Evolutionary conservation across 2,113 vertebrate genomes (phyloP).

Genomic region (Climacteris rufus): DNA sequence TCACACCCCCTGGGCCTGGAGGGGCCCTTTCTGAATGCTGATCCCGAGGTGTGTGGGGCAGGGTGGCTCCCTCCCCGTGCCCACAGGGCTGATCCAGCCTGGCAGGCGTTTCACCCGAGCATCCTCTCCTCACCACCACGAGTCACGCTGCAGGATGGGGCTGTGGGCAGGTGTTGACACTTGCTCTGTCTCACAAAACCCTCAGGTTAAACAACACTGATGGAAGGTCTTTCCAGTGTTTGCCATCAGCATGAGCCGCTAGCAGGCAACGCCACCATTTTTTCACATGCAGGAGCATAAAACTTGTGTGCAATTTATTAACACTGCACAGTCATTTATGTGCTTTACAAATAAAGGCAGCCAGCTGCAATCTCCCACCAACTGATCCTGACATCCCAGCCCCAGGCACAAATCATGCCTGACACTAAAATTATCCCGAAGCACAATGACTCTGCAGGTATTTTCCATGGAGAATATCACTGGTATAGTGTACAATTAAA

Average conservation of each 20-base stretch:
- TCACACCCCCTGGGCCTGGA: background rate
- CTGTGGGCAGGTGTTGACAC: background rate
- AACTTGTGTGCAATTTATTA: background rate
- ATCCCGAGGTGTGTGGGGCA: background rate
- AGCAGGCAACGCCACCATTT: background rate
- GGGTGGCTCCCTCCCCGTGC: background rate
- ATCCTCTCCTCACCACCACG: background rate
- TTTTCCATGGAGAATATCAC: background rate
- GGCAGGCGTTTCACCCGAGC: background rate
- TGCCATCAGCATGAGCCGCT: background rate
- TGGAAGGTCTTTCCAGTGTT: background rate
- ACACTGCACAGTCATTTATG: background rate
- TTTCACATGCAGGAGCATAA: background rate
- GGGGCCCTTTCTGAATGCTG: too few relatives aligned
- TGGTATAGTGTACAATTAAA: background rate
- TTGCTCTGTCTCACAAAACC: background rate
- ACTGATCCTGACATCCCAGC: background rate
- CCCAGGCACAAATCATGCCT: background rate
- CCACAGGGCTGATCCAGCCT: background rate
- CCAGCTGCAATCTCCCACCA: background rate
- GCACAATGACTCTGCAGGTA: background rate
- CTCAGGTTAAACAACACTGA: slow-evolving; percentile 8
- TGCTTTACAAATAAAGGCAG: background rate
- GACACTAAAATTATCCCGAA: background rate
- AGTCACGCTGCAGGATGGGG: background rate